Evolutionary conservation across 1,140 invertebrate species (phyloP), one percentile per base, ranked within the genome.

Genomic region (Bilobella aurantiaca): DNA sequence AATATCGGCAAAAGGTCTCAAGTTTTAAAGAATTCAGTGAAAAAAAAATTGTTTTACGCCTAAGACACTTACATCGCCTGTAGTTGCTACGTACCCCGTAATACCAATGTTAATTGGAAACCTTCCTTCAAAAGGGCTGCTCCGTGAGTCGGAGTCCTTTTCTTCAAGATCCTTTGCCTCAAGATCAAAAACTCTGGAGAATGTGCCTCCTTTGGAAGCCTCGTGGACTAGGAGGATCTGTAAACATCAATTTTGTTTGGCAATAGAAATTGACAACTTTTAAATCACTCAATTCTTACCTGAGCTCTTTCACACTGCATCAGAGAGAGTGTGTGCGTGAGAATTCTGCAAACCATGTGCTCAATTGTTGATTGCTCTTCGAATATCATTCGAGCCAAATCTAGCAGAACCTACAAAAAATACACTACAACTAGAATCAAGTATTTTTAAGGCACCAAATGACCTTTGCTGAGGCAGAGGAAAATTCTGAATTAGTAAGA

Each of bases 101-200:
- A 96, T 94, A 23, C 94, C 96, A 71, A 96, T 86, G 77, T 96
- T 95, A 74, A 98, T 96, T 8, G 95, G 93, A 81, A 98, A 98
- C 72, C 91, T 82, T 70, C 89, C 90, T 76, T 93, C 91, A 77
- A 89, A 91, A 32, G 90, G 90, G 76, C 87, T 86, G 30, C 56
- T 89, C 71, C 87, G 83, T 16, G 85, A 82, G 74, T 89, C 87
- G 58, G 83, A 82, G 70, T 90, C 87, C 68, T 89, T 87, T 49
- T 82, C 83, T 67, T 83, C 81, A 66, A 89, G 76, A 78, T 91
- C 89, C 71, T 82, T 87, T 1, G 88, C 87, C 78, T 93, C 89
- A 73, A 93, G 85, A 77, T 94, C 91, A 75, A 93, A 93, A n/a
- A 93, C 90, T 53, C 90, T 82, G 5, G 89, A 92, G 77, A 94